phyloP scores from a whole-genome alignment of 2,888 invertebrate species.

The Chrysotoxum bicinctum region DNA sequence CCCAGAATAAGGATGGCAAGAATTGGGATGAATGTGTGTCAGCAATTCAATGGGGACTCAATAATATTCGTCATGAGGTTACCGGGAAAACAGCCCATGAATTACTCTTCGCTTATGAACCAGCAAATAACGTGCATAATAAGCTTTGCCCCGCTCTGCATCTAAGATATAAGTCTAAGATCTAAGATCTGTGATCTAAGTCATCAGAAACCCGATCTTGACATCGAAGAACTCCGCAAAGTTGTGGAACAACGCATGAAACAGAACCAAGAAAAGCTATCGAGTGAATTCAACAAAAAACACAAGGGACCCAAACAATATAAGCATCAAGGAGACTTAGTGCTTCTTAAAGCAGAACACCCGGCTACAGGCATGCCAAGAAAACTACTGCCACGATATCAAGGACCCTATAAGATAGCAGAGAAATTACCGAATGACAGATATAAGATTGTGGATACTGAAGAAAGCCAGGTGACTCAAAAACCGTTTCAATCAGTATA shows the following conservation, averaged over 20 bases:
- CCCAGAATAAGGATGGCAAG: no score
- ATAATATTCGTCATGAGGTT: slow-evolving; percentile 9
- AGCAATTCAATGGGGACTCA: slow-evolving; percentile 10
- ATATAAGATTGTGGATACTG: slow-evolving; percentile 2
- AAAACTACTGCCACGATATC: slow-evolving; percentile 18
- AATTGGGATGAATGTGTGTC: no score
- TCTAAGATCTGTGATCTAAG: no score
- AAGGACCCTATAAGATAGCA: slow-evolving; percentile 10
- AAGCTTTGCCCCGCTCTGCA: no score
- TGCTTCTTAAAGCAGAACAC: not conserved
- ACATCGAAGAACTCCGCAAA: not conserved
- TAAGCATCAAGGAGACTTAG: no score
- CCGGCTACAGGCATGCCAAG: not conserved
- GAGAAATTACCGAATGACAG: slow-evolving; percentile 20
- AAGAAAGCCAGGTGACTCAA: slow-evolving; percentile 16
- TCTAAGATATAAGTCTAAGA: no score
- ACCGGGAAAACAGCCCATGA: slow-evolving; percentile 20
- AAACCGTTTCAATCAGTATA: slow-evolving; percentile 16
- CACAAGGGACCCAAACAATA: no score
- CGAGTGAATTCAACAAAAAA: no score
- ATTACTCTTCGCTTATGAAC: not conserved
- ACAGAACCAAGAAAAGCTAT: no score
- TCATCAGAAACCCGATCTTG: no score
- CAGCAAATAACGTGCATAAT: no score
- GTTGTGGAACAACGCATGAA: no score